A percentile compares a stretch with the other conserved stretches of the same genome.
Conservation (phyloP, 2,888 invertebrate species). For the Lasiommata megera region DNA sequence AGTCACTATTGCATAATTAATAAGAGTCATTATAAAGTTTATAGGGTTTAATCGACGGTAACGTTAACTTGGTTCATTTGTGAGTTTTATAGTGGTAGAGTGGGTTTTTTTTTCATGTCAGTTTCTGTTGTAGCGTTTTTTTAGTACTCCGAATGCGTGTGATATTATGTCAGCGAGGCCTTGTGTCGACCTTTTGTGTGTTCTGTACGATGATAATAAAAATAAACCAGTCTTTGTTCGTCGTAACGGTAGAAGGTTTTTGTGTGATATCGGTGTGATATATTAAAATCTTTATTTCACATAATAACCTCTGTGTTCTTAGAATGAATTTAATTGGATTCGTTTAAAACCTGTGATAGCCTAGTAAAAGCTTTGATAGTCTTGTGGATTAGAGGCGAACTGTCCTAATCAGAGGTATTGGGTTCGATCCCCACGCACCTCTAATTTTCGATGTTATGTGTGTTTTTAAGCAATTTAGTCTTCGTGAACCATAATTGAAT, state of each 20-base stretch:
- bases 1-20: constrained; percentile 37
- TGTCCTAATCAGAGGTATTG: too few relatives aligned
- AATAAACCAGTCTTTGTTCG: constrained; percentile 59
- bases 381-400: too few relatives aligned
- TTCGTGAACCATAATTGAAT: too few relatives aligned
- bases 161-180: constrained; percentile 70
- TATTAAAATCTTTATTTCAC: not conserved
- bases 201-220: constrained; percentile 50
- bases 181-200: constrained; percentile 48
- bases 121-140: constrained; percentile 48
- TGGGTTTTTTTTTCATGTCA: constrained; percentile 41
- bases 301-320: not conserved
- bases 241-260: constrained; percentile 46
- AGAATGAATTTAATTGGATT: too few relatives aligned
- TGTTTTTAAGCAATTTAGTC: too few relatives aligned
- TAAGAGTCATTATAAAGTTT: constrained; percentile 37
- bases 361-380: too few relatives aligned
- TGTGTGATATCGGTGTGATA: constrained; percentile 16
- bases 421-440: too few relatives aligned
- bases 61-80: constrained; percentile 36
- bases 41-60: constrained; percentile 5
- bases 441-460: too few relatives aligned
- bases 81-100: constrained; percentile 66
- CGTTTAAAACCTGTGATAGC: too few relatives aligned
- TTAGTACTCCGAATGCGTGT: constrained; percentile 56